A percentile compares a stretch with the other conserved stretches of the same genome.
Evolutionary conservation across 23 tunicate species (phyloP).

Genomic region (Trididemnum nubilum): DNA sequence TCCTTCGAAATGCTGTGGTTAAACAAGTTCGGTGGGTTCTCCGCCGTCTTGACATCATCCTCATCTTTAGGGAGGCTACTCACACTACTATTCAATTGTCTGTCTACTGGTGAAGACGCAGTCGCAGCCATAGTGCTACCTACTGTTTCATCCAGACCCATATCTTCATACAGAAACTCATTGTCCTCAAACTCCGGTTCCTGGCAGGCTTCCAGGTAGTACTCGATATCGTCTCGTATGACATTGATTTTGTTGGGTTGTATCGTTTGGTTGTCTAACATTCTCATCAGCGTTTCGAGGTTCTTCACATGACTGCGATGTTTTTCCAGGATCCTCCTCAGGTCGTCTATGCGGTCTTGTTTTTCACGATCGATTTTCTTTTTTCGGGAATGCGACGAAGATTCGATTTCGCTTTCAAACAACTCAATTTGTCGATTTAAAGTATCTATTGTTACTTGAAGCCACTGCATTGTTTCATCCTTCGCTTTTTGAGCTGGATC

Average conservation of each 20-base stretch:
- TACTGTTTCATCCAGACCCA: constrained; percentile 83
- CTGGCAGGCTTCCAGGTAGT: constrained; percentile 86
- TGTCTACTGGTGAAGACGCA: constrained; percentile 63
- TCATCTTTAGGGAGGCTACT: constrained; percentile 47
- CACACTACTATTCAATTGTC: constrained; percentile 48
- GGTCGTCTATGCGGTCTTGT: constrained; percentile 59
- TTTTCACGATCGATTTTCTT: constrained; percentile 75
- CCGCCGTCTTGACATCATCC: constrained; percentile 41
- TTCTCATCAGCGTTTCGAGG: constrained; percentile 89
- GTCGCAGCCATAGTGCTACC: constrained; percentile 15
- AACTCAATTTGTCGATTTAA: constrained; percentile 64
- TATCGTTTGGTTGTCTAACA: constrained; percentile 91
- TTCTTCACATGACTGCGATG: constrained; percentile 75
- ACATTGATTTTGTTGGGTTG: constrained; percentile 70
- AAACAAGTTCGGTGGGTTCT: background rate
- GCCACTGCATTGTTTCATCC: constrained; percentile 95
- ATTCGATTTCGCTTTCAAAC: constrained; percentile 83
- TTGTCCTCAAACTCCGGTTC: constrained; percentile 92
- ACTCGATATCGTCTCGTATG: constrained; percentile 93
- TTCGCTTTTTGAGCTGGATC: constrained; percentile 99
- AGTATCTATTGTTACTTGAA: constrained; percentile 67
- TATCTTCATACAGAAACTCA: constrained; percentile 77
- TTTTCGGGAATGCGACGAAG: constrained; percentile 60
- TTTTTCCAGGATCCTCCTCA: constrained; percentile 55
- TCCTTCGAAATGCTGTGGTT: constrained; percentile 60